Percentiles rank a stretch among this genome's conserved stretches.
Evolutionary conservation across 2,797 vertebrate species (phyloP).

Genomic region (Sebastes hopkinsi): DNA sequence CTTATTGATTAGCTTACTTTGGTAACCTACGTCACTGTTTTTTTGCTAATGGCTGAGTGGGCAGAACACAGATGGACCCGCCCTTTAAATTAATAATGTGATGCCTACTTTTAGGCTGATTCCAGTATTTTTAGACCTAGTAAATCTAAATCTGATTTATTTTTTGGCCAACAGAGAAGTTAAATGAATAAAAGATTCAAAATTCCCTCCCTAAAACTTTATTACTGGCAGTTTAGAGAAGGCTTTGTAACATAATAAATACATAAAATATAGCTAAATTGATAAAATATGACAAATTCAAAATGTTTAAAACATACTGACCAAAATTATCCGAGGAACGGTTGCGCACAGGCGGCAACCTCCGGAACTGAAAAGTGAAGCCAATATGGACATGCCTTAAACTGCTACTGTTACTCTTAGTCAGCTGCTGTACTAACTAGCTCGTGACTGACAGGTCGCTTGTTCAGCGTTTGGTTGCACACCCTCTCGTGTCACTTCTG

Average conservation of each 20-base stretch:
- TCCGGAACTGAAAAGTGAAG: no score
- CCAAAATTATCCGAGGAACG: no score
- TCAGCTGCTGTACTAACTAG: no score
- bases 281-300: not conserved
- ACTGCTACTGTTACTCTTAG: no score
- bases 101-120: not conserved
- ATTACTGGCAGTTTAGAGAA: not conserved
- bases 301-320: not conserved
- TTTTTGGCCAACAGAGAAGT: not conserved
- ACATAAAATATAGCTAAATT: not conserved
- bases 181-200: not conserved
- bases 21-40: no score
- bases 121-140: not conserved
- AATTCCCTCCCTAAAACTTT: not conserved
- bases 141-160: not conserved
- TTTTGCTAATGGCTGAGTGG: no score
- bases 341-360: no score
- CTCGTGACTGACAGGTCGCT: no score
- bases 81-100: not conserved
- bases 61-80: no score
- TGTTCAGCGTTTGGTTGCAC: no score
- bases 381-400: no score
- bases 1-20: no score
- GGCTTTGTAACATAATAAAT: not conserved
- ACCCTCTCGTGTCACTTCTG: not conserved